Evolutionary conservation across 2,797 vertebrate genomes (phyloP), one percentile per base, ranked within the genome.

Genomic region (Erithacus rubecula): DNA sequence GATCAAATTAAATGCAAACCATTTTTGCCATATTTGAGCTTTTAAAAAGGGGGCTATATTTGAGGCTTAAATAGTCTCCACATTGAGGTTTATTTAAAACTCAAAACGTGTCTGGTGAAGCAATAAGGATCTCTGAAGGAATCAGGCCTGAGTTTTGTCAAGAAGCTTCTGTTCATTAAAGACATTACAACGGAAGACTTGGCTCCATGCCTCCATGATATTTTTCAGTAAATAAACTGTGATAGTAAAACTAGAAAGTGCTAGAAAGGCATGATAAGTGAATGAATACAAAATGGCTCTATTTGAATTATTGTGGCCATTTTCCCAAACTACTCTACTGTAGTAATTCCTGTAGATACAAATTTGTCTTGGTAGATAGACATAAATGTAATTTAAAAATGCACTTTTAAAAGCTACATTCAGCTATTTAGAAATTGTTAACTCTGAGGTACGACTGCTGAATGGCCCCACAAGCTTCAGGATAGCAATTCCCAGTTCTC

Each of bases 191-290:
- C 18, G 43, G 11, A 90, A 90, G 21, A 49, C 55, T 92, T 32
- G 65, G 6, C 13, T 79, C 4, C 18, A 21, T 0, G 0, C 19
- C 8, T 67, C 24, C 44, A 63, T 39, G 36, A 3, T 3, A 22
- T 47, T 79, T 83, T 92, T 65, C 5, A 29, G 13, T 44, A 67
- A 77, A 55, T 11, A 51, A 76, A 69, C 18, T 46, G 36, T 51
- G 30, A 20, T 32, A 53, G 17, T 24, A 65, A 84, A 78, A 29
- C 1, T 20, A 53, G 8, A 8, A n/a, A 5, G 18, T 59, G 8
- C 29, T 55, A 70, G 29, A 29, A 80, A 59, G 60, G 32, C 12
- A 76, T 55, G 21, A 24, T 87, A 86, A 80, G 32, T n/a, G 5
- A 26, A 58, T 69, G 3, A 68, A 64, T 58, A 49, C 4, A 47